Percentiles rank a stretch among this genome's conserved stretches.
phyloP scores from a whole-genome alignment of 2,113 vertebrate genomes.

The Grus americana region DNA sequence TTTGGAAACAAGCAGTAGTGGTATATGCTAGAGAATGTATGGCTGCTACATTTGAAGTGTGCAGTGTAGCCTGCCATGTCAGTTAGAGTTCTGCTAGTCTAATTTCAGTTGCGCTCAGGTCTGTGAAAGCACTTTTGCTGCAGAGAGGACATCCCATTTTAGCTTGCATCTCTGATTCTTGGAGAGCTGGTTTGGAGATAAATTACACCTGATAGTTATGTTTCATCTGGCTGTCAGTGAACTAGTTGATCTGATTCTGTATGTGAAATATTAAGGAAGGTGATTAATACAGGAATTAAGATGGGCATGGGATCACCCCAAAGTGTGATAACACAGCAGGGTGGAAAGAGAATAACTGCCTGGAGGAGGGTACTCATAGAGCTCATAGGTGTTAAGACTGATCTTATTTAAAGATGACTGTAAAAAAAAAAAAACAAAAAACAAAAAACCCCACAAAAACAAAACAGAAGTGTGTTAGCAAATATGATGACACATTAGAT shows the following conservation, averaged over 20 bases:
- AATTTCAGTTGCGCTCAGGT: background rate
- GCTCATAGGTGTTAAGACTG: background rate
- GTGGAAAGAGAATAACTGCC: background rate
- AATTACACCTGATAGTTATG: background rate
- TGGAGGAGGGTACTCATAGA: background rate
- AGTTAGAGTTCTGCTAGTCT: background rate
- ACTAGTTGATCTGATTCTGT: background rate
- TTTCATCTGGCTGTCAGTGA: background rate
- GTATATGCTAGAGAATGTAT: background rate
- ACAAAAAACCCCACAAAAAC: too few relatives aligned
- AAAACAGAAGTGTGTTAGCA: background rate
- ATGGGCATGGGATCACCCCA: background rate
- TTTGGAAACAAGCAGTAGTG: background rate
- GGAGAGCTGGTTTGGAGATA: background rate
- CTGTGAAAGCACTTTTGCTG: background rate
- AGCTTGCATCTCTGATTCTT: background rate
- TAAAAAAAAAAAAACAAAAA: background rate
- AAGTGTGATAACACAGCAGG: background rate
- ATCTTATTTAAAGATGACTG: background rate
- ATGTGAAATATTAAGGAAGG: background rate
- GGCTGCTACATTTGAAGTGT: background rate
- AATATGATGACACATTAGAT: background rate
- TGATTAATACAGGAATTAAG: background rate
- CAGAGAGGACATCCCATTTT: background rate
- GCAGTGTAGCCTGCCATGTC: background rate